These are phyloP conservation scores for Anableps anableps DNA, from an alignment of 2,797 vertebrate genomes.

Conservation along the genomic window DNA sequence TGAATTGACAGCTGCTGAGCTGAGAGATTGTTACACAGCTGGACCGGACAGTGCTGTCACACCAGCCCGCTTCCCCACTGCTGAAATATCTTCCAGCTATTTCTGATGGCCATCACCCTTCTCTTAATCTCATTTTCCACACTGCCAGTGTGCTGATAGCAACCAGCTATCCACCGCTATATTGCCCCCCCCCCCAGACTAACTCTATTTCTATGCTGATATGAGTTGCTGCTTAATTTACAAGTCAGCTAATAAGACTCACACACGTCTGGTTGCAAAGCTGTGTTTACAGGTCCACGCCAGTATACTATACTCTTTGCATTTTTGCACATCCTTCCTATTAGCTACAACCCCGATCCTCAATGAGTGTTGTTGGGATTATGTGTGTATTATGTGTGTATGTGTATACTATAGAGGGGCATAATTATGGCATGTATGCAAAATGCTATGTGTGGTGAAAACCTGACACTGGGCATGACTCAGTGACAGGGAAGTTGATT, in stretches of 20 bases:
- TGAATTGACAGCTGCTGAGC: conserved; percentile 61
- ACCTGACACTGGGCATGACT: neutral
- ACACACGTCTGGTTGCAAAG: neutral
- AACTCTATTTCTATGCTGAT: conserved; percentile 48
- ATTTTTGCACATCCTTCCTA: neutral
- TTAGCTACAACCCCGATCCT: neutral
- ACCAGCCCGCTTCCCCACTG: conserved; percentile 33
- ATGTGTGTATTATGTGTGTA: neutral
- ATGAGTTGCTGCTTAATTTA: conserved; percentile 47
- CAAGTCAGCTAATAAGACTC: conserved; percentile 18
- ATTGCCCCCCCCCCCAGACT: conserved; percentile 47
- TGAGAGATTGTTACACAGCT: conserved; percentile 61
- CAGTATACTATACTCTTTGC: neutral
- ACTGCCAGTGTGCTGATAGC: conserved; percentile 39
- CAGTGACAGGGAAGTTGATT: neutral
- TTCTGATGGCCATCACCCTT: conserved; percentile 49
- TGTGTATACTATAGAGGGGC: neutral
- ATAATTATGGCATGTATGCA: neutral
- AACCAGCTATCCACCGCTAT: conserved; percentile 29
- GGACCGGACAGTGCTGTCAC: conserved; percentile 57
- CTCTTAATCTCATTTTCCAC: conserved; percentile 70
- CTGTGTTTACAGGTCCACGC: neutral
- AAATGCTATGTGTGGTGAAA: neutral
- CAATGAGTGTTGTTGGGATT: neutral
- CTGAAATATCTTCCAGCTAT: conserved; percentile 51